These are phyloP conservation scores for Acromyrmex heyeri DNA, from an alignment of 1,140 invertebrate species.

Conservation along the genomic window DNA sequence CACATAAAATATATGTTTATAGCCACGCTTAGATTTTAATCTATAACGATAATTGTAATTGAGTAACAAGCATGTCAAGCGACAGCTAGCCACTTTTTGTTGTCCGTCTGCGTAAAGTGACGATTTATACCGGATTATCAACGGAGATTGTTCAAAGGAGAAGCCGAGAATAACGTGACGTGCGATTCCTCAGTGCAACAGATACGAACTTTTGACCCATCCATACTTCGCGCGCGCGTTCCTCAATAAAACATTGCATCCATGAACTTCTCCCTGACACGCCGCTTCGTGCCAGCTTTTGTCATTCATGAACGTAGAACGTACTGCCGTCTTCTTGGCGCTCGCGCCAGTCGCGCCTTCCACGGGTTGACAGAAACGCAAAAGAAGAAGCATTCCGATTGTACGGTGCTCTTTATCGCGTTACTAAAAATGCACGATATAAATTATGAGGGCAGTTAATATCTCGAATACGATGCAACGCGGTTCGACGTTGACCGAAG, in stretches of 20 bases:
- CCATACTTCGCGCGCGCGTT: constrained; percentile 14
- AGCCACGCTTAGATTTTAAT: neutral
- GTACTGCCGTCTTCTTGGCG: neutral
- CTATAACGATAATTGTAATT: neutral
- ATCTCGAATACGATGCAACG: neutral
- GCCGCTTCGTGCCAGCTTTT: constrained; percentile 11
- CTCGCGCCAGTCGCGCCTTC: neutral
- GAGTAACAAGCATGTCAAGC: neutral
- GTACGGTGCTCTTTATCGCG: neutral
- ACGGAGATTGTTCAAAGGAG: constrained; percentile 4
- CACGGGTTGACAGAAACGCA: neutral
- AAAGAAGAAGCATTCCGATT: neutral
- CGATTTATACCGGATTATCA: constrained; percentile 20
- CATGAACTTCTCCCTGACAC: neutral
- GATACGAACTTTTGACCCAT: constrained; percentile 42
- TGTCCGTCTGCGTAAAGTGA: neutral
- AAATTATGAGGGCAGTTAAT: constrained; percentile 2
- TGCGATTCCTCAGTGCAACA: constrained; percentile 22
- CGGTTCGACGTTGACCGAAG: neutral
- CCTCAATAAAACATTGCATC: constrained; percentile 41
- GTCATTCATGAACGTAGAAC: constrained; percentile 46
- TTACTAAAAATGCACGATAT: neutral
- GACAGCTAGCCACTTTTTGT: neutral
- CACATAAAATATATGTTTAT: neutral
- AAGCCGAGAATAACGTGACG: constrained; percentile 1